Conservation (phyloP, 2,888 invertebrate genomes). For the Tetramorium bicarinatum region DNA sequence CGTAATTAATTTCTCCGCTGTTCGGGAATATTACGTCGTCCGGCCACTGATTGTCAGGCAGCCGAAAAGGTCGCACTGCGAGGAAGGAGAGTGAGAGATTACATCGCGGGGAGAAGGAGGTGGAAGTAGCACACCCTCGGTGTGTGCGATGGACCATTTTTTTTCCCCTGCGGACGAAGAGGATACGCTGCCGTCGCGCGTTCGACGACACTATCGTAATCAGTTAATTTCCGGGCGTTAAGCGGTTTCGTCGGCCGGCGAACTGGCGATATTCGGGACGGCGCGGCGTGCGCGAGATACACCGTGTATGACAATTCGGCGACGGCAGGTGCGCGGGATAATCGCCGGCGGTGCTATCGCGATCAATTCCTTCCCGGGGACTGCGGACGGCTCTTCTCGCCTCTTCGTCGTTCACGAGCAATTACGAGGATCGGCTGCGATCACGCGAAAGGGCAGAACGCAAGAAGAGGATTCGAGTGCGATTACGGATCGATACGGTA, state of each 20-base stretch:
- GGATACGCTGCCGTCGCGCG: not conserved
- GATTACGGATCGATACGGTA: conserved; percentile 49
- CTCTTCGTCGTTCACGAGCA: conserved; percentile 32
- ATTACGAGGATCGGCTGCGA: not conserved
- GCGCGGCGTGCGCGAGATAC: conserved; percentile 27
- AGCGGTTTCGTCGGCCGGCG: conserved; percentile 46
- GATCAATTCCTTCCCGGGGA: conserved; percentile 35
- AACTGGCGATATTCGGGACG: conserved; percentile 43
- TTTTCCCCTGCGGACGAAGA: conserved; percentile 3
- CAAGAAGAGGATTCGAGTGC: conserved; percentile 31
- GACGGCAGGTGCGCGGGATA: conserved; percentile 45
- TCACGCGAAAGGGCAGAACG: conserved; percentile 29
- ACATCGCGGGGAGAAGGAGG: not conserved
- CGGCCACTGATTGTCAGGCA: conserved; percentile 13
- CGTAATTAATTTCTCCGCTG: conserved; percentile 46
- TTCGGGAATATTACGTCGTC: conserved; percentile 15
- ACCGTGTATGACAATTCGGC: conserved; percentile 42
- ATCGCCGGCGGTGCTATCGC: conserved; percentile 43
- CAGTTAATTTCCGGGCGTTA: conserved; percentile 55
- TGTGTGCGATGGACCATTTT: conserved; percentile 23
- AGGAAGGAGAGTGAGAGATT: not conserved
- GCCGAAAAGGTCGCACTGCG: not conserved
- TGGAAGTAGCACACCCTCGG: not conserved
- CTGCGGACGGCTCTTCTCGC: conserved; percentile 13
- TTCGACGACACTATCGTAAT: conserved; percentile 52